A percentile compares a stretch with the other conserved stretches of the same genome.
Conservation (phyloP, 2,113 vertebrate species). For the Cyanistes caeruleus region DNA sequence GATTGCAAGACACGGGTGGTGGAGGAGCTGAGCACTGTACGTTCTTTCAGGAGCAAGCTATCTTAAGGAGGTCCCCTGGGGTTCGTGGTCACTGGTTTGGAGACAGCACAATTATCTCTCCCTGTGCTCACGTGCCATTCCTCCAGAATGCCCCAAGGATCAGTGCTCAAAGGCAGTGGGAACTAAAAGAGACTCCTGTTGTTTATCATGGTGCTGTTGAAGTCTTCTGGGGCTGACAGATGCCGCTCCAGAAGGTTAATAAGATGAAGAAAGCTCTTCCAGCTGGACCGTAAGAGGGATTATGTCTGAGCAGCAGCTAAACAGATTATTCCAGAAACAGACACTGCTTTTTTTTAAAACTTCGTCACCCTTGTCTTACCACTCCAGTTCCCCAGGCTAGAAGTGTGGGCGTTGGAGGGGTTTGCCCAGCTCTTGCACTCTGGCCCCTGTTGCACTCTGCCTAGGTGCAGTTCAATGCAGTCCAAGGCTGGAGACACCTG, state of each 20-base stretch:
- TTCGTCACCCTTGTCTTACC: constrained; percentile 76
- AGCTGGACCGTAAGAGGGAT: constrained; percentile 86
- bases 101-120: not conserved
- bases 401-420: not conserved
- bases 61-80: not conserved
- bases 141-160: not conserved
- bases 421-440: not conserved
- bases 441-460: not conserved
- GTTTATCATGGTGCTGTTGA: constrained; percentile 50
- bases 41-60: not conserved
- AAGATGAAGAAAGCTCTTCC: constrained; percentile 85
- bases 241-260: constrained; percentile 89
- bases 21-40: not conserved
- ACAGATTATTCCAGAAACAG: constrained; percentile 90
- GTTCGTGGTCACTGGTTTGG: not conserved
- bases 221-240: constrained; percentile 77
- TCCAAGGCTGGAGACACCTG: not conserved
- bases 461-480: not conserved
- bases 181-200: constrained; percentile 39
- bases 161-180: not conserved
- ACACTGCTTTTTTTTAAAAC: constrained; percentile 74
- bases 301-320: constrained; percentile 91
- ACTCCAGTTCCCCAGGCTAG: not conserved
- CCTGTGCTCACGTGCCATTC: not conserved
- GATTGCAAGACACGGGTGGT: not conserved